Evolutionary conservation across 1,140 invertebrate genomes (phyloP).

Genomic region (Batillaria attramentaria): DNA sequence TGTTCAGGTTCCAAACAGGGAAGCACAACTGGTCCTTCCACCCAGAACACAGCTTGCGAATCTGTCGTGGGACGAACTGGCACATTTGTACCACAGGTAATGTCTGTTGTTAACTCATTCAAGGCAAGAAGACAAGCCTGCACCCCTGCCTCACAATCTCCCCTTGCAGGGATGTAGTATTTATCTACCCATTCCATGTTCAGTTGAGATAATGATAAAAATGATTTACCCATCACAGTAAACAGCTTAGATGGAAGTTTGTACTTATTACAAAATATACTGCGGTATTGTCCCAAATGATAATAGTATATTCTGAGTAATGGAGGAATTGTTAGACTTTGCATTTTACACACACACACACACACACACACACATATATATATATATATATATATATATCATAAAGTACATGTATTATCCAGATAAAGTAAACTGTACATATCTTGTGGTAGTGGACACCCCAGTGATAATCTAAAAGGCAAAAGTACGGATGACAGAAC

Average conservation of each 20-base stretch:
- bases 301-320: too few species aligned
- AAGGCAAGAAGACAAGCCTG: background rate
- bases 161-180: too few species aligned
- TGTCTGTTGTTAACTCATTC: background rate
- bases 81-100: slow-evolving; percentile 18
- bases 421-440: background rate
- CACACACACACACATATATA: background rate
- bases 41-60: background rate
- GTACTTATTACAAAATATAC: background rate
- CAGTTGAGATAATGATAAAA: background rate
- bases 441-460: too few species aligned
- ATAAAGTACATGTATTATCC: background rate
- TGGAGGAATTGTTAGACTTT: too few species aligned
- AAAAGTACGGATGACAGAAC: too few species aligned
- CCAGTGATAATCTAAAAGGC: too few species aligned
- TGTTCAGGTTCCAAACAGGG: background rate
- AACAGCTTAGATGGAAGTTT: background rate
- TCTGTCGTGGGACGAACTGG: slow-evolving; percentile 21
- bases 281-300: background rate
- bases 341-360: background rate
- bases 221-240: background rate
- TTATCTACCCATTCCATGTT: too few species aligned
- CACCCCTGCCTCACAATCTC: background rate
- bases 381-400: too few species aligned
- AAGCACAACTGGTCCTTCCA: slow-evolving; percentile 2